Evolutionary conservation across 2,113 vertebrate genomes (phyloP).

Genomic region (Formicarius rufipectus): DNA sequence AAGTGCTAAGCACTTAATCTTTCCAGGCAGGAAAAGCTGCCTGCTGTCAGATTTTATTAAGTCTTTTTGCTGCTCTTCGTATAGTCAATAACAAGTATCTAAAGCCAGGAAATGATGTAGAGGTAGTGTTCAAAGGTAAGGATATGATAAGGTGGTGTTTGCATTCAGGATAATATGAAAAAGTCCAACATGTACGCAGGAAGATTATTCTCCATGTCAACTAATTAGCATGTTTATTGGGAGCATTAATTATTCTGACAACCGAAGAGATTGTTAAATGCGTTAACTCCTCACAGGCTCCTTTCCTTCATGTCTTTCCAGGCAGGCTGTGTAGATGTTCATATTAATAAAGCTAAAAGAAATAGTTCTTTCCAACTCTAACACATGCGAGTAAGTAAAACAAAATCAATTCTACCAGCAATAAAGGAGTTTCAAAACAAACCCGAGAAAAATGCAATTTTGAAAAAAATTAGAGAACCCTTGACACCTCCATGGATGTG

Average conservation of each 20-base stretch:
- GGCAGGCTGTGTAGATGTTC: neutral
- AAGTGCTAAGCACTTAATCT: slow-evolving; percentile 78
- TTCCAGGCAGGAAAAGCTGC: slow-evolving; percentile 76
- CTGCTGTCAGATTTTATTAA: slow-evolving; percentile 85
- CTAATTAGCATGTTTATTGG: slow-evolving; percentile 83
- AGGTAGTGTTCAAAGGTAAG: slow-evolving; percentile 70
- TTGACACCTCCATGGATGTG: neutral
- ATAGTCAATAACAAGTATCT: slow-evolving; percentile 77
- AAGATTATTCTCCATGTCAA: slow-evolving; percentile 77
- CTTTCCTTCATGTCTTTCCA: neutral
- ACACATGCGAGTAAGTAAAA: neutral
- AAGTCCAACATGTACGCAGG: slow-evolving; percentile 43
- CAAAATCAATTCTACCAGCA: neutral
- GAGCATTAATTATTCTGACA: slow-evolving; percentile 78
- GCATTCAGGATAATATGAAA: slow-evolving; percentile 75
- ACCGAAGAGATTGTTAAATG: slow-evolving; percentile 53
- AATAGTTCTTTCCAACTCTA: neutral
- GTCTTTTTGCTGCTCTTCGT: slow-evolving; percentile 73
- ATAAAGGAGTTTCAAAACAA: neutral
- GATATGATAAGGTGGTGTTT: slow-evolving; percentile 77
- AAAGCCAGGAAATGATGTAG: slow-evolving; percentile 75
- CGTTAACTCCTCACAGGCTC: slow-evolving; percentile 60
- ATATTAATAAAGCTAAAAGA: neutral
- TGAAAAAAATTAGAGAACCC: neutral
- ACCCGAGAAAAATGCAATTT: neutral